A percentile compares a stretch with the other conserved stretches of the same genome.
phyloP scores from a whole-genome alignment of 2,113 vertebrate genomes.

The Plestiodon gilberti region DNA sequence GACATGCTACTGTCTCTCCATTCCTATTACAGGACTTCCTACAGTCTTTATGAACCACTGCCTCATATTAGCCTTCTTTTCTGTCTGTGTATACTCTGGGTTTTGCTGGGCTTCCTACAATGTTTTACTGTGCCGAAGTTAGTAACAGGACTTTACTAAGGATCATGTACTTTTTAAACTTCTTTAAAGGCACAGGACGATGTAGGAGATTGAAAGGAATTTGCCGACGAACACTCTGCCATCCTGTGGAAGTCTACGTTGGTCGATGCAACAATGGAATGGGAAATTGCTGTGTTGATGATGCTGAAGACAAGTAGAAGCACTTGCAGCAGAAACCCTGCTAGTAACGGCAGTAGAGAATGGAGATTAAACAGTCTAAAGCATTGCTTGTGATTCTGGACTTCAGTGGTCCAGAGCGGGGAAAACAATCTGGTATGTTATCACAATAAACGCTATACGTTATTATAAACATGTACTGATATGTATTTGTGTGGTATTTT shows the following conservation, averaged over 20 bases:
- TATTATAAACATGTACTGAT: not conserved
- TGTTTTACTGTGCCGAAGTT: not conserved
- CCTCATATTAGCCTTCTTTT: not conserved
- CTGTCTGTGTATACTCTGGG: too few species aligned
- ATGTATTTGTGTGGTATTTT: not conserved
- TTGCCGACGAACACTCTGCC: constrained; percentile 35
- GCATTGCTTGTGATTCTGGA: not conserved
- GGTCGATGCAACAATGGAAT: constrained; percentile 36
- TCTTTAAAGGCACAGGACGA: constrained; percentile 15
- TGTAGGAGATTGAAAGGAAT: constrained; percentile 22
- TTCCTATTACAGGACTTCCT: not conserved
- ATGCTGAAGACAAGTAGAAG: constrained; percentile 22
- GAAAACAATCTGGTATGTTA: not conserved
- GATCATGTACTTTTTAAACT: not conserved
- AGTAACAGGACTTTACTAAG: not conserved
- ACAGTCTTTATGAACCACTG: not conserved
- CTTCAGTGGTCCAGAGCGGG: not conserved
- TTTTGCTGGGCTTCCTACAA: too few species aligned
- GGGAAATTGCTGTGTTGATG: constrained; percentile 38
- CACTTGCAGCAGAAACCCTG: not conserved
- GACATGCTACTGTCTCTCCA: not conserved
- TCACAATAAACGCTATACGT: constrained; percentile 18
- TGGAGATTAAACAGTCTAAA: not conserved
- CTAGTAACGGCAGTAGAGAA: not conserved
- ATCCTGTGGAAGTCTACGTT: constrained; percentile 24